phyloP scores from a whole-genome alignment of 2,113 vertebrate species.

The Axis porcinus region DNA sequence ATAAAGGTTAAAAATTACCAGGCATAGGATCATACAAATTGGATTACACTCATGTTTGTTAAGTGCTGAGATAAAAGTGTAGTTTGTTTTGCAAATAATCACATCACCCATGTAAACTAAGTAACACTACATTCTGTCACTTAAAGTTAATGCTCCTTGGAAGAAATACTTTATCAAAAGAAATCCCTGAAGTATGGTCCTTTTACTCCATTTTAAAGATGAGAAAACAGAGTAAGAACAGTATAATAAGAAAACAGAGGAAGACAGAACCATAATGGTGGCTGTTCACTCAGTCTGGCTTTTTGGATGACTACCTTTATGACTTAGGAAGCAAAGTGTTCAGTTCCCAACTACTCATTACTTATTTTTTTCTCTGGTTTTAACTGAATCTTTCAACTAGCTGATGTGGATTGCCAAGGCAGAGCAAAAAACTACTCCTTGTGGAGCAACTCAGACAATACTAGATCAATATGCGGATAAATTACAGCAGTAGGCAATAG shows the following conservation, averaged over 20 bases:
- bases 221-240: conserved; percentile 29
- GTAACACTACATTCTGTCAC: background rate
- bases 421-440: conserved; percentile 2
- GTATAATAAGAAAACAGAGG: background rate
- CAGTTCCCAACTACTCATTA: background rate
- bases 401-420: background rate
- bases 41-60: background rate
- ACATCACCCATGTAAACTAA: background rate
- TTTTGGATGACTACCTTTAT: background rate
- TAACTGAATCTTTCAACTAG: conserved; percentile 23
- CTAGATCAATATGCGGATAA: conserved; percentile 39
- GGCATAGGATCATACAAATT: background rate
- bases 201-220: conserved; percentile 38
- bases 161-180: background rate
- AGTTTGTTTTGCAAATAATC: conserved; percentile 10
- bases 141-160: background rate
- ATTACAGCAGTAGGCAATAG: conserved; percentile 22
- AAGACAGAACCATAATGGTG: no score
- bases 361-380: background rate
- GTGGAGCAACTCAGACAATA: background rate
- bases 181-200: background rate
- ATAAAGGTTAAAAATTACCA: conserved; percentile 13
- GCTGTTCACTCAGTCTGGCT: background rate
- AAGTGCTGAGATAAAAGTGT: conserved; percentile 21
- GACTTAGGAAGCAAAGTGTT: background rate